Evolutionary conservation across 2,888 invertebrate species (phyloP).

Genomic region (Dynastes maya): DNA sequence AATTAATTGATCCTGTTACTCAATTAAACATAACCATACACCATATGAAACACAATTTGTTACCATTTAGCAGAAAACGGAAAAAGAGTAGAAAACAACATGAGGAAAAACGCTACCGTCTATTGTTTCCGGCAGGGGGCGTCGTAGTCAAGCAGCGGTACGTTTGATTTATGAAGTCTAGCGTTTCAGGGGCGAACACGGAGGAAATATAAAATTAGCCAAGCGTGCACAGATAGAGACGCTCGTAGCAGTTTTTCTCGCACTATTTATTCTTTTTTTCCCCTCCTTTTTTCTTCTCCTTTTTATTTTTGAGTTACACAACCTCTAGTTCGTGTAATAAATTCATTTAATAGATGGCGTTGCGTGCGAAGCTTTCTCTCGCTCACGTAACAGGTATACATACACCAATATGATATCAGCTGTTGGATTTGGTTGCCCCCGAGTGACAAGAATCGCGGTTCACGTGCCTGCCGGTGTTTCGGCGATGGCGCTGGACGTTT

Average conservation of each 20-base stretch:
- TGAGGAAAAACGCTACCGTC: not conserved
- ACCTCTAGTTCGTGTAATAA: not conserved
- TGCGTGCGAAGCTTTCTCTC: not conserved
- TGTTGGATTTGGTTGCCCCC: not conserved
- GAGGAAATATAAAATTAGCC: slow-evolving; percentile 32
- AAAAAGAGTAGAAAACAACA: not conserved
- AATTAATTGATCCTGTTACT: not conserved
- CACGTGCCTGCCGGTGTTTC: not conserved
- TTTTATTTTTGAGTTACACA: no score
- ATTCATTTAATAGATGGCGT: slow-evolving; percentile 19
- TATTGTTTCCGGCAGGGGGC: not conserved
- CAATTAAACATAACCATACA: not conserved
- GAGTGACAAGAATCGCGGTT: not conserved
- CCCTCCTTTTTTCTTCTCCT: not conserved
- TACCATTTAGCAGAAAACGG: not conserved
- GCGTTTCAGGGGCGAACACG: not conserved
- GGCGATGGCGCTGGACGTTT: not conserved
- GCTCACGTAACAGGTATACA: not conserved
- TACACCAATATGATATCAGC: not conserved
- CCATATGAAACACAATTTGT: not conserved
- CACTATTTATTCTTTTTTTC: not conserved
- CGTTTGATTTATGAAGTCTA: slow-evolving; percentile 27
- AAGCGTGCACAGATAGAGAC: slow-evolving; percentile 23
- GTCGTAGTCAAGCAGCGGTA: not conserved
- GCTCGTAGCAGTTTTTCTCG: not conserved